Percentiles rank a stretch among this genome's conserved stretches.
phyloP scores from a whole-genome alignment of 2,113 vertebrate species.

The Cyprinus carpio region DNA sequence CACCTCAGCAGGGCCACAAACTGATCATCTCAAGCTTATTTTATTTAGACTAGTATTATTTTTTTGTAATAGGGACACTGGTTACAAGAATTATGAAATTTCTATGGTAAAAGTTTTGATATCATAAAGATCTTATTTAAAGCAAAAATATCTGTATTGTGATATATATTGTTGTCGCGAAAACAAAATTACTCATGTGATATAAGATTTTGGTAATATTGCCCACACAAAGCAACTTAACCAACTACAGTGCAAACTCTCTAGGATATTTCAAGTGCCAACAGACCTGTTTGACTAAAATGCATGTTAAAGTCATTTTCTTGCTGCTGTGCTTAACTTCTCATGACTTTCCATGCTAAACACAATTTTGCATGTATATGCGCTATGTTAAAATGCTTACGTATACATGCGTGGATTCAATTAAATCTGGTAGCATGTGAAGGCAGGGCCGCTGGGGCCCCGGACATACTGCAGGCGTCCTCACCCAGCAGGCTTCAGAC shows the following conservation, averaged over 20 bases:
- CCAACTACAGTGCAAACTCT: not conserved
- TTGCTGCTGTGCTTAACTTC: not conserved
- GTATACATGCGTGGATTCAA: not conserved
- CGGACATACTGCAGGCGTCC: slow-evolving; percentile 23
- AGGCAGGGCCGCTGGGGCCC: not conserved
- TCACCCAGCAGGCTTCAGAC: slow-evolving; percentile 49
- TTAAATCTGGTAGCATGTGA: slow-evolving; percentile 1
- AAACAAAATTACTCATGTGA: too few species aligned
- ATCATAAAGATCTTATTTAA: too few species aligned
- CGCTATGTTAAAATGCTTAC: not conserved
- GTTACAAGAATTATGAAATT: too few species aligned
- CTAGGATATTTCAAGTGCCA: not conserved
- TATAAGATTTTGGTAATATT: too few species aligned
- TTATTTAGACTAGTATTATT: too few species aligned
- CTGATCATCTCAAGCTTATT: too few species aligned
- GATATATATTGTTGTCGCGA: too few species aligned
- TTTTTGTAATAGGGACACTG: too few species aligned
- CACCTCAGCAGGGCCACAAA: too few species aligned
- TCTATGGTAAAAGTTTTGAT: too few species aligned
- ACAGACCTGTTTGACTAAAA: not conserved
- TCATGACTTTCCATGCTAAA: not conserved
- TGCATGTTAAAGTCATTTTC: not conserved
- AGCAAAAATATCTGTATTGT: too few species aligned
- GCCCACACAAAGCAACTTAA: too few species aligned
- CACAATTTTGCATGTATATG: not conserved